Evolutionary conservation across 2,797 vertebrate species (phyloP), one percentile per base, ranked within the genome.

Genomic region (Oryzias sinensis): DNA sequence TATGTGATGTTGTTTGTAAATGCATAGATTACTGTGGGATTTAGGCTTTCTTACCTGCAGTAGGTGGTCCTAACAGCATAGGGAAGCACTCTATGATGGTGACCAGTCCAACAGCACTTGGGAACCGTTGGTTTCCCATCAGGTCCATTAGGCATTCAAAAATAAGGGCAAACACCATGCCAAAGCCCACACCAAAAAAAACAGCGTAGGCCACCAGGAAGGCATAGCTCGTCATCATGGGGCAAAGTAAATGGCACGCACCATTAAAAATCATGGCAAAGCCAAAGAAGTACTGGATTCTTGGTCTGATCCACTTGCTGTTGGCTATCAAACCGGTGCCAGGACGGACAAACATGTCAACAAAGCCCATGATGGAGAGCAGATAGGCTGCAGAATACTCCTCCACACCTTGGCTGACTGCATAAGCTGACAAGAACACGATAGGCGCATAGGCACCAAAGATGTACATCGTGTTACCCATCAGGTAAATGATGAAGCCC

Each of bases 141-240:
- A 93, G 83, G 71, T 93, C 90, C 92, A 93, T 93, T 41, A 94
- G 92, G 0, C 90, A 94, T 85, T 94, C 93, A 43, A 94, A 95
- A 42, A 93, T 90, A 72, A 95, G 72, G 27, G 92, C 90, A 11
- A 92, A 94, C 24, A 91, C 91, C 89, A 94, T 93, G 53, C 91
- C 93, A 0, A 94, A 94, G 8, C 82, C 87, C 41, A 93, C 43
- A 4, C 91, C 91, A 0, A 89, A 93, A 63, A 94, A 91, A 2
- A 83, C 17, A 0, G 88, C 78, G 29, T 94, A 93, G 5, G 70
- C 14, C 0, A 90, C 53, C 0, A 94, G 87, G n/a, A 91, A 81
- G 0, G 3, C 5, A 49, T 93, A 93, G 53, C 66, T 77, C 1
- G 65, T 78, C 37, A 91, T 89, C 62, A 95, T 79, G 0, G 93